These are phyloP conservation scores for Seira sanloemensis DNA, from an alignment of 2,888 invertebrate genomes.

Conservation along the genomic window DNA sequence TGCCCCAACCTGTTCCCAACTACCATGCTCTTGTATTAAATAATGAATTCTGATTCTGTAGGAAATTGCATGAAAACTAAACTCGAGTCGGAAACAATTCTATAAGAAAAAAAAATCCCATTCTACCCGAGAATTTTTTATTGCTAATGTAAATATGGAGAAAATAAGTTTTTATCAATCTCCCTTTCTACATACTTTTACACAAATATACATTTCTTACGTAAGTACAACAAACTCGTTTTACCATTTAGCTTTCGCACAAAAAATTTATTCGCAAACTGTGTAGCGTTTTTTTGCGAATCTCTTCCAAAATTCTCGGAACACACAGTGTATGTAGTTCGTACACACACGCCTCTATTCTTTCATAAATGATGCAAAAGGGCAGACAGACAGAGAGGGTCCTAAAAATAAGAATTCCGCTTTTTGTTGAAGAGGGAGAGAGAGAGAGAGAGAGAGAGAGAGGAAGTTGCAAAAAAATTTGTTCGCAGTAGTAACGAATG, in stretches of 20 bases:
- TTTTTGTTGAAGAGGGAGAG: too few relatives aligned
- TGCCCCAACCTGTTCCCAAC: not conserved
- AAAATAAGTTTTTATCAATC: not conserved
- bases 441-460: too few relatives aligned
- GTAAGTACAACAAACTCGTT: not conserved
- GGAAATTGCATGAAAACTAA: too few relatives aligned
- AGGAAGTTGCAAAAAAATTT: not conserved
- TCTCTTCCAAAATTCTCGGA: not conserved
- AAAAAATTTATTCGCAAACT: not conserved
- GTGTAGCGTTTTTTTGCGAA: not conserved
- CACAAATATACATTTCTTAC: not conserved
- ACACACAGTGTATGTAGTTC: not conserved
- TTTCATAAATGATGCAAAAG: not conserved
- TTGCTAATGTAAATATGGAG: not conserved
- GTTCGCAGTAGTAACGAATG: not conserved
- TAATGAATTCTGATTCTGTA: too few relatives aligned
- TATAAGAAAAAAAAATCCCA: too few relatives aligned
- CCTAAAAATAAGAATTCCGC: conserved; percentile 4
- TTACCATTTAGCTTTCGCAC: not conserved
- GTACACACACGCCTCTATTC: not conserved
- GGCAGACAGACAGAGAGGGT: conserved; percentile 4
- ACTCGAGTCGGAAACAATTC: too few relatives aligned
- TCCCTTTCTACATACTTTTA: not conserved
- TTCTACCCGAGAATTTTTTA: not conserved
- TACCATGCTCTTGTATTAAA: too few relatives aligned